These are phyloP conservation scores for Anoplopoma fimbria DNA, from an alignment of 2,113 vertebrate genomes.

Conservation along the genomic window DNA sequence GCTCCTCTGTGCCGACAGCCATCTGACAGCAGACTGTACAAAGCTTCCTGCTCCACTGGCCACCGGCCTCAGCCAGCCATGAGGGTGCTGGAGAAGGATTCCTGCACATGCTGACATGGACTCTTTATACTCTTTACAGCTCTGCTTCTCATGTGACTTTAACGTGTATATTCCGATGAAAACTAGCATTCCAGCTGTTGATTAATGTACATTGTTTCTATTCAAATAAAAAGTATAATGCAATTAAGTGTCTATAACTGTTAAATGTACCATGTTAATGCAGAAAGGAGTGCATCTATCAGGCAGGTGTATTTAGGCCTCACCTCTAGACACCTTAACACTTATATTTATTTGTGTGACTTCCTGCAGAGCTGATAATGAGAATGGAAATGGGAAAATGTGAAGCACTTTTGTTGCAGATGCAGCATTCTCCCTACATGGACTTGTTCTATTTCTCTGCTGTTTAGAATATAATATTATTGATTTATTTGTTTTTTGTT, in stretches of 20 bases:
- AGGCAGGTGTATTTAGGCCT: slow-evolving; percentile 6
- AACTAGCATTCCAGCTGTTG: no score
- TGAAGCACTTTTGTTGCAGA: slow-evolving; percentile 15
- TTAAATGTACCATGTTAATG: background rate
- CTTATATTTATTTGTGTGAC: slow-evolving; percentile 7
- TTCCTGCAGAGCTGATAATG: slow-evolving; percentile 47
- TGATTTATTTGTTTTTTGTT: background rate
- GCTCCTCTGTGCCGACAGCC: slow-evolving; percentile 55
- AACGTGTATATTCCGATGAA: no score
- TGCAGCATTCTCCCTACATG: slow-evolving; percentile 5
- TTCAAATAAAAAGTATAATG: background rate
- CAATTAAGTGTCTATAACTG: background rate
- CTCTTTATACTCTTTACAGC: slow-evolving; percentile 26
- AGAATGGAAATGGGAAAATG: slow-evolving; percentile 14
- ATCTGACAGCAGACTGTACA: slow-evolving; percentile 53
- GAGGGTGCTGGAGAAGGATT: slow-evolving; percentile 29
- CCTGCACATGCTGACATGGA: slow-evolving; percentile 33
- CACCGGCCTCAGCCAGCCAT: slow-evolving; percentile 27
- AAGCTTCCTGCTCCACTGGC: slow-evolving; percentile 62
- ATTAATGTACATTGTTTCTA: no score
- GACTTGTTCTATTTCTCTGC: background rate
- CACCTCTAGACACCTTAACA: background rate
- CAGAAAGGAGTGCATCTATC: background rate
- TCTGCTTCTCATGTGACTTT: background rate
- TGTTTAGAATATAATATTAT: background rate